Evolutionary conservation across 2,113 vertebrate species (phyloP).

Genomic region (Canis aureus): DNA sequence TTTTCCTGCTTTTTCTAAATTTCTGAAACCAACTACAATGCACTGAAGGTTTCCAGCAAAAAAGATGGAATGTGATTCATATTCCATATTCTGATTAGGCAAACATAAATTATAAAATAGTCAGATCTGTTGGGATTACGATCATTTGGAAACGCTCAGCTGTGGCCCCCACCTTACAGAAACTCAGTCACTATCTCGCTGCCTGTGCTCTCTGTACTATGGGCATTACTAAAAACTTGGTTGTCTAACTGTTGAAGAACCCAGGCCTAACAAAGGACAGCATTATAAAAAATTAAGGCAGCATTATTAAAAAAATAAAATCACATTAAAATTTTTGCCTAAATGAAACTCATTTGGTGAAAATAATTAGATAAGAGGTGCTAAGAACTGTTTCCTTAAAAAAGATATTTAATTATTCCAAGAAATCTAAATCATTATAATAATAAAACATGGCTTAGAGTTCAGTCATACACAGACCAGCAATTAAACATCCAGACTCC

Average conservation of each 20-base stretch:
- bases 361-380: background rate
- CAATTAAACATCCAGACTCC: background rate
- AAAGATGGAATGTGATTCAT: background rate
- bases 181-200: background rate
- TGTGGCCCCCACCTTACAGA: background rate
- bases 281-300: background rate
- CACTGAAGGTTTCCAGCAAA: background rate
- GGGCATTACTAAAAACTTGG: background rate
- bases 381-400: background rate
- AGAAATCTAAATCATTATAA: slow-evolving; percentile 4
- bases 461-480: background rate
- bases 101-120: slow-evolving; percentile 31
- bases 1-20: background rate
- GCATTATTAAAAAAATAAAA: background rate
- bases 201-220: background rate
- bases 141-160: slow-evolving; percentile 14
- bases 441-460: background rate
- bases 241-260: background rate
- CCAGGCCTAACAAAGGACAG: slow-evolving; percentile 17
- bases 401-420: background rate
- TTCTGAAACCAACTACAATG: slow-evolving; percentile 25
- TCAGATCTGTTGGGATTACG: slow-evolving; percentile 1
- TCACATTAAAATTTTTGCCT: background rate
- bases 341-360: background rate
- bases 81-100: background rate